Conservation (phyloP, 2,797 vertebrate species). For the Cuculus canorus region DNA sequence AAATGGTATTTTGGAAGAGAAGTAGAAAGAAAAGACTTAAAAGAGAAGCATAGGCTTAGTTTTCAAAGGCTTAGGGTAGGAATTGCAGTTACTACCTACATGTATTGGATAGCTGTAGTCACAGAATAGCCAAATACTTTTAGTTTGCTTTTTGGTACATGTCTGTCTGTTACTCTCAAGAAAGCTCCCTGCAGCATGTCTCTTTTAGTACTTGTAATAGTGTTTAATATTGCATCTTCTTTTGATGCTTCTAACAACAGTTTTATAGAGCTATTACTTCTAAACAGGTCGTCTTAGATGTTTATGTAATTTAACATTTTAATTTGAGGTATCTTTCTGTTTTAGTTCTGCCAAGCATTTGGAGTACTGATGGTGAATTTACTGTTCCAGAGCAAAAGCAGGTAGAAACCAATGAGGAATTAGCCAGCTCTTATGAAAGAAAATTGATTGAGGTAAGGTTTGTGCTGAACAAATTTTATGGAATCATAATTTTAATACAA, state of each 20-base stretch:
- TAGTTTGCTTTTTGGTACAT: not conserved
- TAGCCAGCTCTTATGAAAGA: slow-evolving; percentile 92
- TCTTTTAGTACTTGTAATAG: not conserved
- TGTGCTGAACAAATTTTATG: not conserved
- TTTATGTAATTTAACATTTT: not conserved
- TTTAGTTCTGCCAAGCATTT: slow-evolving; percentile 84
- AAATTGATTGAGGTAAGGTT: slow-evolving; percentile 95
- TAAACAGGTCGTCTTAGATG: not conserved
- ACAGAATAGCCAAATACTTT: not conserved
- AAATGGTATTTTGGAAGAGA: not conserved
- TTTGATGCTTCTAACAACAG: not conserved
- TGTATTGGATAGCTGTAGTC: not conserved
- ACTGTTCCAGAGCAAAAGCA: slow-evolving; percentile 85
- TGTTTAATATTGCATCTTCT: not conserved
- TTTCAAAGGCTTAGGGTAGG: not conserved
- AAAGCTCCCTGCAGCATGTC: not conserved
- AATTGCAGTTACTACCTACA: not conserved
- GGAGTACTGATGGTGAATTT: slow-evolving; percentile 83
- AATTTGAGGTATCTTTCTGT: slow-evolving; percentile 25
- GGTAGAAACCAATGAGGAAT: slow-evolving; percentile 88
- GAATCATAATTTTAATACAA: not conserved
- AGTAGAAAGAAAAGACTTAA: not conserved
- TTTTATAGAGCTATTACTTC: not conserved
- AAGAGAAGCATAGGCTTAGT: not conserved
- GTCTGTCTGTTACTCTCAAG: not conserved